A percentile compares a stretch with the other conserved stretches of the same genome.
Evolutionary conservation across 2,888 invertebrate genomes (phyloP).

Genomic region (Lasioglossum zephyrum): DNA sequence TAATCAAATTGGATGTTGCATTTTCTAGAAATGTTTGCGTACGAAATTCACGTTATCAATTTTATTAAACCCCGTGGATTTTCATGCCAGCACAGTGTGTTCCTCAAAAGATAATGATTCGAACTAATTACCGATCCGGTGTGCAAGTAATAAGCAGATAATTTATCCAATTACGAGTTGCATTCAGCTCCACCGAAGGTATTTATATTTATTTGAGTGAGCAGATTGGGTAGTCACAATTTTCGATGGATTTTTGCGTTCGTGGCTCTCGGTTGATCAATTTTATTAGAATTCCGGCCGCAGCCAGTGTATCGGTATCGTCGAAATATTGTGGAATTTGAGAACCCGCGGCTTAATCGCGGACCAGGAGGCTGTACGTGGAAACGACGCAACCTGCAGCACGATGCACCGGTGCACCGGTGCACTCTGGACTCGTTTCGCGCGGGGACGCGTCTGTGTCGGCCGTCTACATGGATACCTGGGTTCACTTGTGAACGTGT

Average conservation of each 20-base stretch:
- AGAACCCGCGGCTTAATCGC: conserved; percentile 25
- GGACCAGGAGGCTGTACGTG: conserved; percentile 29
- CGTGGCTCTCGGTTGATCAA: background rate
- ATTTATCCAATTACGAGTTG: background rate
- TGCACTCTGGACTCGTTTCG: conserved; percentile 21
- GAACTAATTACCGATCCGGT: background rate
- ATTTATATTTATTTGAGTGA: background rate
- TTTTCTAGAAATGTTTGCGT: background rate
- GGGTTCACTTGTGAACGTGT: conserved; percentile 27
- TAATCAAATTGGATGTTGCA: background rate
- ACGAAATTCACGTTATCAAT: background rate
- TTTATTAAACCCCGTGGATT: background rate
- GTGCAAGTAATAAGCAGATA: background rate
- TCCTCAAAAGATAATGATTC: background rate
- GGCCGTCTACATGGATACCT: conserved; percentile 26
- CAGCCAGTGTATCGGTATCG: background rate
- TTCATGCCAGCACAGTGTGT: background rate
- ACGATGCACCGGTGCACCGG: conserved; percentile 7
- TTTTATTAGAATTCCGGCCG: background rate
- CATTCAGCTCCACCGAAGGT: background rate
- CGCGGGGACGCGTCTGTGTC: conserved; percentile 34
- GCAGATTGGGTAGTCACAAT: background rate
- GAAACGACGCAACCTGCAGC: conserved; percentile 28
- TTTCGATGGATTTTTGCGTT: background rate
- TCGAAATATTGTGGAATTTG: conserved; percentile 11